Evolutionary conservation across 30 jellyfish, hydroid and myxozoan species (phyloP).

Genomic region (Chrysaora quinquecirrha): DNA sequence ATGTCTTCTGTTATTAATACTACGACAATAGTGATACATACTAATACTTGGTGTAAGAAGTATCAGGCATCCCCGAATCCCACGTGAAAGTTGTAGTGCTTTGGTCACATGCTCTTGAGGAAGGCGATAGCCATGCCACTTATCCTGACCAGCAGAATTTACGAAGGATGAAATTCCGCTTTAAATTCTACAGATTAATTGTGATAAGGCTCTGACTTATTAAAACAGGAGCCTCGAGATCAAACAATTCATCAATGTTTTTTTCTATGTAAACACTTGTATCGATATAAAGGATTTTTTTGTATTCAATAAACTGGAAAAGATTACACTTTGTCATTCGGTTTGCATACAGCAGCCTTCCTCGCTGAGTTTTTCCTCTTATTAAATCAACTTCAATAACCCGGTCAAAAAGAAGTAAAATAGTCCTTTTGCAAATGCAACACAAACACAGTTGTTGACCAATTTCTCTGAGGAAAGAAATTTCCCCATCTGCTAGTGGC

Average conservation of each 20-base stretch:
- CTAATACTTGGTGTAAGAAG: slow-evolving; percentile 47
- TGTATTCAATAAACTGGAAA: slow-evolving; percentile 67
- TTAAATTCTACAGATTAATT: too few relatives aligned
- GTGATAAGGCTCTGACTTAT: too few relatives aligned
- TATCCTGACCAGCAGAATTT: slow-evolving; percentile 22
- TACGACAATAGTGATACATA: slow-evolving; percentile 19
- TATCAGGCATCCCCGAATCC: slow-evolving; percentile 53
- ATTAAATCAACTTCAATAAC: slow-evolving; percentile 50
- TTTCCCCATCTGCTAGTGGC: slow-evolving; percentile 19
- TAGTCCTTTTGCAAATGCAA: too few relatives aligned
- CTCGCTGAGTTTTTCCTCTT: not conserved
- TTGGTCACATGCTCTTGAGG: slow-evolving; percentile 49
- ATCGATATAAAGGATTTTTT: slow-evolving; percentile 41
- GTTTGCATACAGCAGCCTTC: not conserved
- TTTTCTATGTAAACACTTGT: slow-evolving; percentile 8
- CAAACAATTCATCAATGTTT: slow-evolving; percentile 66
- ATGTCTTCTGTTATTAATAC: not conserved
- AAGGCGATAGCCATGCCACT: slow-evolving; percentile 42
- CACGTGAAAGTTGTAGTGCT: slow-evolving; percentile 60
- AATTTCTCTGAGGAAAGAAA: too few relatives aligned
- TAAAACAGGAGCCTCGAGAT: slow-evolving; percentile 67
- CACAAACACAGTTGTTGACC: too few relatives aligned
- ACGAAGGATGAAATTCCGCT: slow-evolving; percentile 59
- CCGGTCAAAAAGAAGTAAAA: too few relatives aligned
- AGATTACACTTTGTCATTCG: slow-evolving; percentile 57